Evolutionary conservation across 2,113 vertebrate species (phyloP).

Genomic region (Okapia johnstoni): DNA sequence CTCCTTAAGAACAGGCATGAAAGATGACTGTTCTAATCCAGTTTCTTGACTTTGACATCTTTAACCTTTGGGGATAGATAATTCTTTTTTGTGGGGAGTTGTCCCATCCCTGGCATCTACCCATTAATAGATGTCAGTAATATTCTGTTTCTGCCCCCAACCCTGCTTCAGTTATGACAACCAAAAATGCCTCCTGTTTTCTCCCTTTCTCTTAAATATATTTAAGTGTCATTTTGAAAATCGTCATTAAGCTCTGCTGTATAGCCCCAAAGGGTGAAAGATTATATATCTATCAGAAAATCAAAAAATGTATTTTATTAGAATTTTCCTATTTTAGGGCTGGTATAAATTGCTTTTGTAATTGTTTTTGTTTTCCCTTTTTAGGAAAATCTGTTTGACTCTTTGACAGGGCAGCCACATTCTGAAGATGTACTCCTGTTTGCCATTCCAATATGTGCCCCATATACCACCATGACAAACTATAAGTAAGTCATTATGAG

Average conservation of each 20-base stretch:
- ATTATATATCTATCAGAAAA: not conserved
- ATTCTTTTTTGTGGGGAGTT: not conserved
- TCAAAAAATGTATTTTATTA: not conserved
- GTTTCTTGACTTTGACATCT: not conserved
- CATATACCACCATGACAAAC: conserved; percentile 91
- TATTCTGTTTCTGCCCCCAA: not conserved
- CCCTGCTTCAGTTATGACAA: not conserved
- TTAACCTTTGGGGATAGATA: not conserved
- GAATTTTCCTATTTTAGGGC: not conserved
- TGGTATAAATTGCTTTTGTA: conserved; percentile 13
- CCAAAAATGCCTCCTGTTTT: not conserved
- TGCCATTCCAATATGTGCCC: conserved; percentile 93
- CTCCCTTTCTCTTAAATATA: not conserved
- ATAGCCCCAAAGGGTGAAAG: not conserved
- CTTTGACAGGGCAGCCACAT: conserved; percentile 93
- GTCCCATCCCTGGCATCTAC: not conserved
- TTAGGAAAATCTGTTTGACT: conserved; percentile 91
- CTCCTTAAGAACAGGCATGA: not conserved
- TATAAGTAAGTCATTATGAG: conserved; percentile 87
- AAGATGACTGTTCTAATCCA: not conserved
- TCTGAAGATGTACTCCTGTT: conserved; percentile 92
- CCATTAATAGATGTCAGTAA: not conserved
- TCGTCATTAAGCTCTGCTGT: not conserved
- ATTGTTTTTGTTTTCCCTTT: not conserved
- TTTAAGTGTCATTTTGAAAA: not conserved